A percentile compares a stretch with the other conserved stretches of the same genome.
Conservation (phyloP, 2,797 vertebrate species). For the Podarcis lilfordi region DNA sequence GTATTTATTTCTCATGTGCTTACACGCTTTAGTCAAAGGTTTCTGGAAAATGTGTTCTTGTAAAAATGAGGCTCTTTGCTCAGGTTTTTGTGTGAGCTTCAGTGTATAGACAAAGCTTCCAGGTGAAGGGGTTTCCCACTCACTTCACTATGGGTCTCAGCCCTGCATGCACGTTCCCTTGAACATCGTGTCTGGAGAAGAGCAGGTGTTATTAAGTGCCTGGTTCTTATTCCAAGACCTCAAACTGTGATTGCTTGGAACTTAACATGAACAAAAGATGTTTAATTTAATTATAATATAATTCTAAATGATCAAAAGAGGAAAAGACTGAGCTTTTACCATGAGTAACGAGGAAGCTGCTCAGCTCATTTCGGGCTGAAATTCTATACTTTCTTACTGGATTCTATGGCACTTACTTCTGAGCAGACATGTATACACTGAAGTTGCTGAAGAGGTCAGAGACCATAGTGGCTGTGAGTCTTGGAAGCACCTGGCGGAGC, state of each 20-base stretch:
- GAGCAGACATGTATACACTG: background rate
- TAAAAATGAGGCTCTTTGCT: constrained; percentile 48
- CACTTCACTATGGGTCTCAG: background rate
- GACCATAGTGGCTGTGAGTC: too few species aligned
- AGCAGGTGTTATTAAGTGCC: background rate
- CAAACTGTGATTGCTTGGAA: background rate
- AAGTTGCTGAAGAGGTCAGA: too few species aligned
- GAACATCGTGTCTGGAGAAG: background rate
- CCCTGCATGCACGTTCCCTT: background rate
- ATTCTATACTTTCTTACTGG: background rate
- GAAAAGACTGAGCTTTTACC: background rate
- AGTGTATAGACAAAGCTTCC: background rate
- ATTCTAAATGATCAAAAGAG: background rate
- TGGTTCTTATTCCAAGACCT: background rate
- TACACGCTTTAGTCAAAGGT: constrained; percentile 53
- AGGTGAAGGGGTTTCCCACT: background rate
- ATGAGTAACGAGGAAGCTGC: background rate
- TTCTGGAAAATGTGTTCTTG: constrained; percentile 41
- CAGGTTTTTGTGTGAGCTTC: background rate
- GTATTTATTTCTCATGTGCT: background rate
- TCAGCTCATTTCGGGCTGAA: background rate
- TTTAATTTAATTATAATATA: background rate
- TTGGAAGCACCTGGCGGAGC: too few species aligned
- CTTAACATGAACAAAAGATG: background rate
- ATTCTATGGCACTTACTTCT: too few species aligned